Percentiles rank a stretch among this genome's conserved stretches.
phyloP scores from a whole-genome alignment of 1,140 invertebrate genomes.

The Archegozetes longisetosus region DNA sequence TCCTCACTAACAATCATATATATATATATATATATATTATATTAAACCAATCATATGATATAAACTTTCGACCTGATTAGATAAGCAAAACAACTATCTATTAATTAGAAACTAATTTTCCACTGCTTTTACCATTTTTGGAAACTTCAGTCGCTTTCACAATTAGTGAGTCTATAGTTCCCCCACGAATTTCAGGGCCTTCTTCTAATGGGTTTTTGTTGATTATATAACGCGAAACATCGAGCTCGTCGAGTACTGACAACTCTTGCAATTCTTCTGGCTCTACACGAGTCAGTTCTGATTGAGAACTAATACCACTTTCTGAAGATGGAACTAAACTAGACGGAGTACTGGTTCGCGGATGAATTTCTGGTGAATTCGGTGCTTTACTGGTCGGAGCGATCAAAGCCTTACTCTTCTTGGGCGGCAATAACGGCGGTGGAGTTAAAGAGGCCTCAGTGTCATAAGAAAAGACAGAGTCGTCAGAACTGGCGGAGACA shows the following conservation, averaged over 20 bases:
- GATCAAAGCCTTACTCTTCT: constrained; percentile 35
- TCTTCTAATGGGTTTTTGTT: constrained; percentile 45
- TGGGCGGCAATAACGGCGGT: constrained; percentile 61
- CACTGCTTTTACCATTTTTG: constrained; percentile 48
- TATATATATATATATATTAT: too few relatives aligned
- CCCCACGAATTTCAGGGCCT: constrained; percentile 71
- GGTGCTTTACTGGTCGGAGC: constrained; percentile 16
- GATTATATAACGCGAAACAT: constrained; percentile 57
- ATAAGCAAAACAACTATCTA: background rate
- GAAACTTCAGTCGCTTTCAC: constrained; percentile 81
- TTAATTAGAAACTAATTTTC: background rate
- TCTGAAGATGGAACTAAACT: constrained; percentile 27
- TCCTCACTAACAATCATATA: constrained; percentile 16
- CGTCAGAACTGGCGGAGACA: constrained; percentile 16
- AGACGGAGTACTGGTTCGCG: constrained; percentile 27
- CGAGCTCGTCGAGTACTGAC: constrained; percentile 50
- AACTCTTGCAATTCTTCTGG: background rate
- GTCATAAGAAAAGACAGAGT: constrained; percentile 17
- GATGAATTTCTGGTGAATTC: constrained; percentile 3
- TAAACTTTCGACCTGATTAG: background rate
- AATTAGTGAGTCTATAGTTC: constrained; percentile 73
- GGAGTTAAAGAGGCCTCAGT: background rate
- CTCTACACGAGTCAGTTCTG: background rate
- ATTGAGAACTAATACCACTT: constrained; percentile 15
- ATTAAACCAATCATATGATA: background rate